These are phyloP conservation scores for Poeciliopsis turneri DNA, from an alignment of 2,797 vertebrate genomes.

Conservation along the genomic window DNA sequence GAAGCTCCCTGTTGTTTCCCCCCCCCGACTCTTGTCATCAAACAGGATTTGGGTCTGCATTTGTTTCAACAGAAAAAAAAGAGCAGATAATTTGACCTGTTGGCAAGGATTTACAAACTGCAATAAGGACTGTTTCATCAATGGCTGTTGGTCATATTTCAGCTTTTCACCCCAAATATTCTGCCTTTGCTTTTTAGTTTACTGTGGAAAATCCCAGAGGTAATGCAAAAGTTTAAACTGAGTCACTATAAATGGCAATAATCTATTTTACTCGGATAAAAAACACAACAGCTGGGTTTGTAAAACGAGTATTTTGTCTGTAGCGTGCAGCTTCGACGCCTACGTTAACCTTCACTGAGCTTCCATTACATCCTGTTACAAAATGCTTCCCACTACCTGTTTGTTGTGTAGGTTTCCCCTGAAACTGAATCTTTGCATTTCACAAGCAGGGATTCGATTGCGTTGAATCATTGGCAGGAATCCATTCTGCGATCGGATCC, in stretches of 20 bases:
- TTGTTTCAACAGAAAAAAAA: constrained; percentile 12
- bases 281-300: constrained; percentile 18
- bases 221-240: not conserved
- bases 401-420: constrained; percentile 29
- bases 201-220: constrained; percentile 3
- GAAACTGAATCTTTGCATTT: constrained; percentile 30
- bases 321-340: not conserved
- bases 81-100: constrained; percentile 46
- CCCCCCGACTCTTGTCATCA: constrained; percentile 24
- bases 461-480: constrained; percentile 44
- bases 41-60: constrained; percentile 28
- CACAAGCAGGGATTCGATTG: constrained; percentile 22
- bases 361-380: constrained; percentile 18
- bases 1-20: constrained; percentile 13
- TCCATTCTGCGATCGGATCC: constrained; percentile 20
- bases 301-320: not conserved
- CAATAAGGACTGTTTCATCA: constrained; percentile 27
- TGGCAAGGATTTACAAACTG: constrained; percentile 45
- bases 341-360: not conserved
- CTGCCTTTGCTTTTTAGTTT: not conserved
- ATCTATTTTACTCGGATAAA: not conserved
- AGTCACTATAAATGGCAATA: not conserved
- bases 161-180: constrained; percentile 22
- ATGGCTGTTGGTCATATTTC: constrained; percentile 30
- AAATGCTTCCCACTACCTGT: constrained; percentile 15